These are phyloP conservation scores for Urosaurus nigricauda DNA, from an alignment of 2,797 vertebrate genomes.

Conservation along the genomic window DNA sequence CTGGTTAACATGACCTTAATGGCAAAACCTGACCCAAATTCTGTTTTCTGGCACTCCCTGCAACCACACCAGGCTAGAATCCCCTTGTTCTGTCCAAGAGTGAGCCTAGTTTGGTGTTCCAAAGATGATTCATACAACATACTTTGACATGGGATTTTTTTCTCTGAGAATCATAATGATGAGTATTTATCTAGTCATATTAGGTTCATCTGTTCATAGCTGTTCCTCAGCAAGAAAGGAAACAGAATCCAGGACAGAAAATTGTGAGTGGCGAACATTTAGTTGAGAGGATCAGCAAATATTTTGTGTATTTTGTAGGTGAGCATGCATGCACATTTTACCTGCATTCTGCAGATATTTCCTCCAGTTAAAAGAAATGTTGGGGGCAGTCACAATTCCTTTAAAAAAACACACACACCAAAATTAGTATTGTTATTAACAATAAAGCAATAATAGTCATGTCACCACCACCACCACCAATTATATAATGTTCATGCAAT, in stretches of 20 bases:
- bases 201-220: not conserved
- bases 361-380: conserved; percentile 84
- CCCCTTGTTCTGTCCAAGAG: not conserved
- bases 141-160: not conserved
- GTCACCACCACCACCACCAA: not conserved
- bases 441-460: not conserved
- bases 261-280: not conserved
- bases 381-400: conserved; percentile 87
- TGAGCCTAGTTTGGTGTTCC: not conserved
- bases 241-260: not conserved
- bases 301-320: not conserved
- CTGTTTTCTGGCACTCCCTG: too few relatives aligned
- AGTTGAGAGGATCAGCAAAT: not conserved
- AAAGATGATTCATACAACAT: not conserved
- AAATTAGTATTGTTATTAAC: not conserved
- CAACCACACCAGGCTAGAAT: too few relatives aligned
- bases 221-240: not conserved
- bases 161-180: not conserved
- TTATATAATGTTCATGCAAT: not conserved
- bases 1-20: not conserved
- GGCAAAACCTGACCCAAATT: not conserved
- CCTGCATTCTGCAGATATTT: conserved; percentile 88
- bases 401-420: not conserved
- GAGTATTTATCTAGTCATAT: not conserved
- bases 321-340: conserved; percentile 63